phyloP scores from a whole-genome alignment of 2,113 vertebrate genomes.

The Jacana jacana region DNA sequence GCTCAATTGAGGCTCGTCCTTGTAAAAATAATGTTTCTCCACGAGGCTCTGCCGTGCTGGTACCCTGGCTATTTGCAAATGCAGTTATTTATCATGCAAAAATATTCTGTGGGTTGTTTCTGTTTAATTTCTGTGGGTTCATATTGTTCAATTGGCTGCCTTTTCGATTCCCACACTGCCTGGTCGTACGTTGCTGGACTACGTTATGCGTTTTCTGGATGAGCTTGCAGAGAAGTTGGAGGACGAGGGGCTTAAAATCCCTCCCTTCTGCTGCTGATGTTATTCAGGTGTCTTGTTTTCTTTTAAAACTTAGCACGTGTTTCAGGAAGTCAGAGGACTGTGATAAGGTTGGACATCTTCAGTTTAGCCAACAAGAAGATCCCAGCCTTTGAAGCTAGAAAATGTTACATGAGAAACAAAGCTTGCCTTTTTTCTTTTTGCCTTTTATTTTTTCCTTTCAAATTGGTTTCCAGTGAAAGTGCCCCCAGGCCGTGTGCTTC shows the following conservation, averaged over 20 bases:
- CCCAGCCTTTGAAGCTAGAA: neutral
- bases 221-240: neutral
- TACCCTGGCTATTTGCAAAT: neutral
- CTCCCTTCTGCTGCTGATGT: neutral
- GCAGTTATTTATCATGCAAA: constrained; percentile 14
- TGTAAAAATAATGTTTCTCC: neutral
- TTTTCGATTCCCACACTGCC: neutral
- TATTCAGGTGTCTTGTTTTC: neutral
- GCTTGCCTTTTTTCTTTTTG: neutral
- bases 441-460: neutral
- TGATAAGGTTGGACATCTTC: neutral
- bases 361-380: neutral
- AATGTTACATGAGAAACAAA: neutral
- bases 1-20: neutral
- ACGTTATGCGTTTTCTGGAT: neutral
- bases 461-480: neutral
- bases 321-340: neutral
- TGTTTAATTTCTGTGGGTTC: constrained; percentile 35
- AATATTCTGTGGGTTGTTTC: constrained; percentile 22
- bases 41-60: neutral
- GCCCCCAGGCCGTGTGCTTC: neutral
- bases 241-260: neutral
- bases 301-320: neutral
- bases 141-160: neutral
- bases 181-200: neutral